Evolutionary conservation across 2,113 vertebrate genomes (phyloP).

Genomic region (Recurvirostra avosetta): DNA sequence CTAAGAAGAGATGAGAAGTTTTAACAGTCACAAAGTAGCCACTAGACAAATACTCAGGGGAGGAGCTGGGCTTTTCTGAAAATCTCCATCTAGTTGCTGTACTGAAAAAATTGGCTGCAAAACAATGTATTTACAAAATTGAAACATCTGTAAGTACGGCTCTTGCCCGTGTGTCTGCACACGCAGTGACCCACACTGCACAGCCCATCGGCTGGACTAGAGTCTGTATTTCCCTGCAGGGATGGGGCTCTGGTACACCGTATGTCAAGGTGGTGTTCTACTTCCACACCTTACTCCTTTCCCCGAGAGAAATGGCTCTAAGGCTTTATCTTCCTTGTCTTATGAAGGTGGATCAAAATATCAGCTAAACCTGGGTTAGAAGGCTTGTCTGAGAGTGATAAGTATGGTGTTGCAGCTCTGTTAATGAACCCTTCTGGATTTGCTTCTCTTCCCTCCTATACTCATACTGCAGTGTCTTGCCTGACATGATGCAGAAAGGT

Average conservation of each 20-base stretch:
- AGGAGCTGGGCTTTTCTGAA: background rate
- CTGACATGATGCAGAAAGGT: background rate
- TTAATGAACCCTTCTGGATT: background rate
- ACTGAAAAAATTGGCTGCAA: background rate
- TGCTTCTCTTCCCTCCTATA: background rate
- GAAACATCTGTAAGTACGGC: background rate
- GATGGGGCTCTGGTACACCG: background rate
- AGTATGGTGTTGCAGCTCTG: background rate
- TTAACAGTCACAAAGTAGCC: background rate
- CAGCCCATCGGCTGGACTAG: background rate
- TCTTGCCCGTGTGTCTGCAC: background rate
- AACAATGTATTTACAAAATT: background rate
- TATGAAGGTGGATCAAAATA: background rate
- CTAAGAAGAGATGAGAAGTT: background rate
- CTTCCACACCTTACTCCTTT: background rate
- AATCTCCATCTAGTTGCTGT: background rate
- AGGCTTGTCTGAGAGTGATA: background rate
- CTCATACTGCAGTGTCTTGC: accelerated
- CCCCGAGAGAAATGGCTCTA: background rate
- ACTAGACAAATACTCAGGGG: background rate
- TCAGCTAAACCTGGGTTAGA: background rate
- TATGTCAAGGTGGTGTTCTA: background rate
- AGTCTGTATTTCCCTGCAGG: background rate
- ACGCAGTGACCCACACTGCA: background rate
- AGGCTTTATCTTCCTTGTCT: background rate